A percentile compares a stretch with the other conserved stretches of the same genome.
Conservation (phyloP, 2,797 vertebrate species). For the Epinephelus awoara region DNA sequence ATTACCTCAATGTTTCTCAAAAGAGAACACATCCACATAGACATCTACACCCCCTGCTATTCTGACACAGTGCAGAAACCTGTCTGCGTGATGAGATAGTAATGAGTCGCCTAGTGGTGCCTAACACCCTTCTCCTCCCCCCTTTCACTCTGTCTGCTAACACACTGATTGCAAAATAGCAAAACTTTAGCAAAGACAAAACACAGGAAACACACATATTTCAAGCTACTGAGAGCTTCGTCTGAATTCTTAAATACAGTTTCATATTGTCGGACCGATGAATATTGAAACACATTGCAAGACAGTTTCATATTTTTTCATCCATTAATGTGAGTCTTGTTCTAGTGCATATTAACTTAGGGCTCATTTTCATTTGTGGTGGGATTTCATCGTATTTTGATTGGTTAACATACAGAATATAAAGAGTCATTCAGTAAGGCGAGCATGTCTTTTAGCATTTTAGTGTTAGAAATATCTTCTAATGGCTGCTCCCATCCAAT, state of each 20-base stretch:
- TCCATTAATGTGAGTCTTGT: neutral
- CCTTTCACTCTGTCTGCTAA: conserved; percentile 44
- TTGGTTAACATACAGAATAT: neutral
- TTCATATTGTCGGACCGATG: neutral
- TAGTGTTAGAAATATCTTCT: conserved; percentile 9
- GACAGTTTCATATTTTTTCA: conserved; percentile 11
- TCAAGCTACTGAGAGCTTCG: conserved; percentile 1
- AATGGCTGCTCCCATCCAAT: conserved; percentile 19
- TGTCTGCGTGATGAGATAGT: conserved; percentile 60
- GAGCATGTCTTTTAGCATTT: neutral
- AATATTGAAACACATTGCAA: neutral
- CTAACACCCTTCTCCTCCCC: conserved; percentile 28
- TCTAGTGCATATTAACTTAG: neutral
- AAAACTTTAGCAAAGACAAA: conserved; percentile 15
- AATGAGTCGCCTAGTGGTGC: conserved; percentile 55
- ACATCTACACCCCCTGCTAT: conserved; percentile 20
- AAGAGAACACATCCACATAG: conserved; percentile 21
- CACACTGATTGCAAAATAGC: conserved; percentile 45
- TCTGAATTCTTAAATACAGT: conserved; percentile 17
- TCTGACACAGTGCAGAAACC: conserved; percentile 45
- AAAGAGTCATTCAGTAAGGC: conserved; percentile 5
- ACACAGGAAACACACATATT: conserved; percentile 6
- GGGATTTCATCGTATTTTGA: neutral
- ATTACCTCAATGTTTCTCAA: conserved; percentile 52
- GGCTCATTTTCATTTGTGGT: neutral